Base-by-base conservation (phyloP, 2,888 invertebrate genomes). In the Meteorus cinctellus region DNA sequence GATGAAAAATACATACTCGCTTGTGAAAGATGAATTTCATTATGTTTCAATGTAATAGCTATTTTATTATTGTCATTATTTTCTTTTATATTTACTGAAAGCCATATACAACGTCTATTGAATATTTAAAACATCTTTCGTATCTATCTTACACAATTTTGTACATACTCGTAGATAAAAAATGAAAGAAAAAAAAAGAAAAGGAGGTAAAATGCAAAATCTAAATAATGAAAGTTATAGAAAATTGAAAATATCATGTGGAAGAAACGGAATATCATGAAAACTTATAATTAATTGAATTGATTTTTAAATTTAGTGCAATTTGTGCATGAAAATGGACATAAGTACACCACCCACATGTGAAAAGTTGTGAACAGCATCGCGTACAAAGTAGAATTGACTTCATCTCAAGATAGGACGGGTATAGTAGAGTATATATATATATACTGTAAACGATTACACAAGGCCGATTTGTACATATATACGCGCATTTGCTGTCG, bases 381-480 rank as follows among this genome's bases (percentile, higher is more conserved):
- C 8, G 19, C 2, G 10, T 55, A 55, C 24, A 55, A 19, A 55
- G 19, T 19, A 6, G 19, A 19, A 19, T 55, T 51, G 34, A 62
- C 6, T 62, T 69, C 27, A 48, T 68, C 34, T 59, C n/a, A 59
- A n/a, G 29, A 55, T 55, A 55, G 19, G 24, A 55, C 69, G n/a
- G 12, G 19, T 69, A 31, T 59, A 29, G 51, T 24, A 6, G 4
- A 10, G 55, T 36, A 19, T 8, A 51, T 60, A n/a, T n/a, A 55
- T 62, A 24, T 34, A 41, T 41, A 41, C 8, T 41, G 59, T 62
- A 51, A 65, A 45, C 12, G n/a, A 81, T 83, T 83, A 78, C 82
- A 72, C 78, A 83, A 84, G 78, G 75, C 45, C 72, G 76, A 74
- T 82, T 82, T 80, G 78, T 75, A 77, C 76, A 79, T 68, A 72